Evolutionary conservation across 1,140 invertebrate genomes (phyloP).

Genomic region (Brachionus rotundiformis): DNA sequence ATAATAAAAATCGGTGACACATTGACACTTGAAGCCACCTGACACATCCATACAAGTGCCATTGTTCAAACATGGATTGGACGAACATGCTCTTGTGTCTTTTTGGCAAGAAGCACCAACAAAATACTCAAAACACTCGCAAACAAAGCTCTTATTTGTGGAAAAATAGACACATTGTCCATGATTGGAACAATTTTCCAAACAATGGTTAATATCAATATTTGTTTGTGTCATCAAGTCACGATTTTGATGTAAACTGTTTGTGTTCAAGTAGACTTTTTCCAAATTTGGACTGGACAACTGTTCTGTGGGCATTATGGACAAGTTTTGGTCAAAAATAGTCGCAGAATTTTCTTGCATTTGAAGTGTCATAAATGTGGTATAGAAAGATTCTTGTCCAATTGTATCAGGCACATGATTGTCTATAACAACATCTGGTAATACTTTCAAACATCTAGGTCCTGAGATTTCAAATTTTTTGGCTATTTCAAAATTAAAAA

Average conservation of each 20-base stretch:
- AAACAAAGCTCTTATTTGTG: constrained; percentile 53
- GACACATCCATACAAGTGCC: background rate
- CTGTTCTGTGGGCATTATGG: no score
- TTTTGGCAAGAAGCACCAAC: background rate
- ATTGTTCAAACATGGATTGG: constrained; percentile 52
- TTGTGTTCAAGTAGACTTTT: no score
- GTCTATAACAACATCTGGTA: no score
- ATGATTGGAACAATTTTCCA: background rate
- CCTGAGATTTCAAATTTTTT: background rate
- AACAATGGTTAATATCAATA: background rate
- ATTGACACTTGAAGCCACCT: background rate
- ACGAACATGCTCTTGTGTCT: constrained; percentile 49
- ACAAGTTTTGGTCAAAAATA: no score
- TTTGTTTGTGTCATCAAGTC: no score
- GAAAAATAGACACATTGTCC: background rate
- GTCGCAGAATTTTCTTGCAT: no score
- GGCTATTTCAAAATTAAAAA: background rate
- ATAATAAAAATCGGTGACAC: background rate
- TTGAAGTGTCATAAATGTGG: no score
- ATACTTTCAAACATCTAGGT: background rate
- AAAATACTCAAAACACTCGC: constrained; percentile 55
- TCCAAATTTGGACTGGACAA: no score
- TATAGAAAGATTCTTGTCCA: no score
- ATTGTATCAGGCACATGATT: no score
- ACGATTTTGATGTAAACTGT: no score